These are phyloP conservation scores for Hypotaenidia philippensis DNA, from an alignment of 2,797 vertebrate species.

Conservation along the genomic window DNA sequence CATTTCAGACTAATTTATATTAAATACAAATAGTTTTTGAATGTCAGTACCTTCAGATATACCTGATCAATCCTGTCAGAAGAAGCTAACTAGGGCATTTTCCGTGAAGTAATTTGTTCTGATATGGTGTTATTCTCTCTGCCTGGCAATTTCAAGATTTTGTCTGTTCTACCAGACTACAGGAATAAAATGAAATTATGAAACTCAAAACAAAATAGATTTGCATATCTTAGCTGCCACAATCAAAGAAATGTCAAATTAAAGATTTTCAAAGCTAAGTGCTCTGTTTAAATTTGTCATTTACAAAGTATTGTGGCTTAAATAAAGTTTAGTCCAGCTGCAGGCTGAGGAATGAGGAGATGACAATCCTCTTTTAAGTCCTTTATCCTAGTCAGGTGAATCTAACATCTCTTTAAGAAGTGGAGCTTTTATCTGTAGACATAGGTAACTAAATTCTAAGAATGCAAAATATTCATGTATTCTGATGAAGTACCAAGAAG, in stretches of 20 bases:
- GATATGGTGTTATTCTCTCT: not conserved
- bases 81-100: not conserved
- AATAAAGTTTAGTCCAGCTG: not conserved
- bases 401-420: not conserved
- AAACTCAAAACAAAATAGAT: not conserved
- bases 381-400: not conserved
- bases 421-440: not conserved
- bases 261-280: not conserved
- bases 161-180: not conserved
- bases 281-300: not conserved
- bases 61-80: not conserved
- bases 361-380: not conserved
- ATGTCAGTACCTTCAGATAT: not conserved
- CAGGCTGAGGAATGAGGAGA: not conserved
- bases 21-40: not conserved
- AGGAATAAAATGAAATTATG: not conserved
- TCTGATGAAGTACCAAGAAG: not conserved
- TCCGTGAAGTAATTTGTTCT: not conserved
- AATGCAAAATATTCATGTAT: not conserved
- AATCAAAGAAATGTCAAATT: not conserved
- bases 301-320: not conserved
- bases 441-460: not conserved
- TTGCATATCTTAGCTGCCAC: not conserved
- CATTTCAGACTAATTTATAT: not conserved
- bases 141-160: not conserved